Evolutionary conservation across 2,888 invertebrate species (phyloP).

Genomic region (Andrena fulva): DNA sequence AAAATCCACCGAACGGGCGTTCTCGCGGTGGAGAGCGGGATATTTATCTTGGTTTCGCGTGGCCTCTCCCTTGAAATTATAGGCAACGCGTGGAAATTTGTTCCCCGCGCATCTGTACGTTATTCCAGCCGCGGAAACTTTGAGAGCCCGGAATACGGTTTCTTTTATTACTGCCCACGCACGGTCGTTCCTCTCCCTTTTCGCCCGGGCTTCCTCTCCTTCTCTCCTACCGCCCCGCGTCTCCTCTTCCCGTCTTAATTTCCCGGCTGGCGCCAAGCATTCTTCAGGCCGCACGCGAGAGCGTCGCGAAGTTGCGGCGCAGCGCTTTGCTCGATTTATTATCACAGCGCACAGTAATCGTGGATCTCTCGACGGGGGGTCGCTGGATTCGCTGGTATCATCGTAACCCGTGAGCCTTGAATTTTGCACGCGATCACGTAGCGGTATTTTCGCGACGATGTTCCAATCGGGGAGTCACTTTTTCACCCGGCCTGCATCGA

Average conservation of each 20-base stretch:
- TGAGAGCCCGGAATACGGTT: conserved; percentile 39
- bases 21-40: conserved; percentile 24
- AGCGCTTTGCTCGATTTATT: conserved; percentile 35
- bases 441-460: neutral
- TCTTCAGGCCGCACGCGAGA: conserved; percentile 11
- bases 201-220: neutral
- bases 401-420: conserved; percentile 11
- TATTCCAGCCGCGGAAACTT: conserved; percentile 39
- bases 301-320: conserved; percentile 9
- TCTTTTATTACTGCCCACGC: conserved; percentile 56
- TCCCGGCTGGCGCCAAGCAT: conserved; percentile 24
- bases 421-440: conserved; percentile 19
- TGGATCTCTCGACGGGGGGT: neutral
- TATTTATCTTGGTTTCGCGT: conserved; percentile 65
- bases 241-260: conserved; percentile 55
- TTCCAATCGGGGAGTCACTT: neutral
- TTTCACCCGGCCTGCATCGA: neutral
- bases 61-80: conserved; percentile 58
- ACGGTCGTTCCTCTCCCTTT: neutral
- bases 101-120: conserved; percentile 51
- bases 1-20: conserved; percentile 36
- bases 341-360: conserved; percentile 20
- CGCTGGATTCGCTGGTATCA: neutral
- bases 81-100: conserved; percentile 64
- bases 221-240: neutral